phyloP scores from a whole-genome alignment of 2,113 vertebrate genomes.

The Gopherus flavomarginatus region DNA sequence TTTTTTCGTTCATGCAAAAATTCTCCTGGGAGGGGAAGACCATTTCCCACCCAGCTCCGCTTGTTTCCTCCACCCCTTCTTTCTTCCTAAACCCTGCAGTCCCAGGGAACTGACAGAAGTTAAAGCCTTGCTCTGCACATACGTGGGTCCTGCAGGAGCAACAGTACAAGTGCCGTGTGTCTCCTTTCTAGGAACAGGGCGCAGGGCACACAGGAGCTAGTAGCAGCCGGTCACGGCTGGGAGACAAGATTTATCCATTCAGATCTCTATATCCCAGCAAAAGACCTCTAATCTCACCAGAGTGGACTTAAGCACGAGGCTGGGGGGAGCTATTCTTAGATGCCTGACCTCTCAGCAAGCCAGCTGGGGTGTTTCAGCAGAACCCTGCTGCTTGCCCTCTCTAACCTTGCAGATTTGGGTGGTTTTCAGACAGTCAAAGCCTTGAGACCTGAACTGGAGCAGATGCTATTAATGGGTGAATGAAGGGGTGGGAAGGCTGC shows the following conservation, averaged over 20 bases:
- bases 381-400: rapidly evolving
- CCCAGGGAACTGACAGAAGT: not conserved
- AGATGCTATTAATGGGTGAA: not conserved
- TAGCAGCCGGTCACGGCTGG: not conserved
- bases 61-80: not conserved
- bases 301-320: rapidly evolving
- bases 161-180: rapidly evolving
- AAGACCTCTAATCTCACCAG: rapidly evolving
- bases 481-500: not conserved
- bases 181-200: not conserved
- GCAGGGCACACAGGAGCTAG: rapidly evolving
- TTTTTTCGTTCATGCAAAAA: not conserved
- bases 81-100: not conserved
- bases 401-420: not conserved
- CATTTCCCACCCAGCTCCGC: not conserved
- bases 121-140: not conserved
- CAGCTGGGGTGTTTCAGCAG: not conserved
- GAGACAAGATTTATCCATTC: not conserved
- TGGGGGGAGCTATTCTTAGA: not conserved
- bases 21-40: not conserved
- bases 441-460: not conserved
- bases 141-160: rapidly evolving
- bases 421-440: not conserved
- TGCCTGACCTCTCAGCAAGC: not conserved
- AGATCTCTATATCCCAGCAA: not conserved